phyloP scores from a whole-genome alignment of 2,113 vertebrate species.

The Eulemur macaco region DNA sequence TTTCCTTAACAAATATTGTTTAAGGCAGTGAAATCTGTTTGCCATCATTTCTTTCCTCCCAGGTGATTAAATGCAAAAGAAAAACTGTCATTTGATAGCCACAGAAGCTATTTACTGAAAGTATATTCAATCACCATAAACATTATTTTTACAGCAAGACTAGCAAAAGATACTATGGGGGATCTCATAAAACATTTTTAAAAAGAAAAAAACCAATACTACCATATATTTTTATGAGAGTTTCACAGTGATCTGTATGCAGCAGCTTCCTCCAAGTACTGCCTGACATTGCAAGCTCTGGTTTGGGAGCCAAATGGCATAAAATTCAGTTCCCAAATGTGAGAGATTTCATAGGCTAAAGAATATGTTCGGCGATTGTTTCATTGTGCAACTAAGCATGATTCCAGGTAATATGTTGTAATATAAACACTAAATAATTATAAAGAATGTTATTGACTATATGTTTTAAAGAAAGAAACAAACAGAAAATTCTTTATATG shows the following conservation, averaged over 20 bases:
- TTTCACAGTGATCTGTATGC: slow-evolving; percentile 63
- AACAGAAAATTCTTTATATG: background rate
- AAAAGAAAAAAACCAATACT: slow-evolving; percentile 68
- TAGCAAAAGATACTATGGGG: slow-evolving; percentile 68
- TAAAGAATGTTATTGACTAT: background rate
- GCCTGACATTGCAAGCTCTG: slow-evolving; percentile 42
- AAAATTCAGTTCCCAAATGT: slow-evolving; percentile 56
- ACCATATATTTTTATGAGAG: slow-evolving; percentile 64
- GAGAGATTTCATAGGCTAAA: slow-evolving; percentile 41
- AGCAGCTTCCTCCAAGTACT: slow-evolving; percentile 59
- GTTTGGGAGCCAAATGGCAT: slow-evolving; percentile 55
- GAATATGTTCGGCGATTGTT: slow-evolving; percentile 13
- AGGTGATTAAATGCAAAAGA: slow-evolving; percentile 74
- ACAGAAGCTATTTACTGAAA: slow-evolving; percentile 72
- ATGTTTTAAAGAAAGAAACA: slow-evolving; percentile 7
- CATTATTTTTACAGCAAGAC: slow-evolving; percentile 74
- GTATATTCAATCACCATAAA: slow-evolving; percentile 76
- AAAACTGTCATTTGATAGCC: slow-evolving; percentile 70
- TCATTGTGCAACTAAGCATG: slow-evolving; percentile 29
- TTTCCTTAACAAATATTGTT: slow-evolving; percentile 75
- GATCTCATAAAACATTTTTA: slow-evolving; percentile 73
- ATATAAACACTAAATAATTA: slow-evolving; percentile 34
- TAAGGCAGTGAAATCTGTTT: slow-evolving; percentile 71
- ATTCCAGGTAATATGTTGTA: background rate
- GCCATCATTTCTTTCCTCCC: slow-evolving; percentile 65